Base-by-base conservation (phyloP, 1,140 invertebrate genomes). In the Cyclargus thomasi region DNA sequence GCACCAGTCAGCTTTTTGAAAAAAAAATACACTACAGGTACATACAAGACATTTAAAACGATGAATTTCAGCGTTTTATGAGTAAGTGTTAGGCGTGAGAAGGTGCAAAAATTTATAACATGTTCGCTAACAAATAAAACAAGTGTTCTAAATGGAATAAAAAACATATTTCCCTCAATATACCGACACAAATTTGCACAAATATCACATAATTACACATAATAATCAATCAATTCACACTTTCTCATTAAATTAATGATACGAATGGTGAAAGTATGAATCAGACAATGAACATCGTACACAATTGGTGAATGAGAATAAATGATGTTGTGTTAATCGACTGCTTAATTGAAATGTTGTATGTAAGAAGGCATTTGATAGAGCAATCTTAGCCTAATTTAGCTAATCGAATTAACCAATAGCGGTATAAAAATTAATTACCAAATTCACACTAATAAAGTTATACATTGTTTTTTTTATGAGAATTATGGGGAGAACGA, bases 241-340 rank as follows among this genome's bases (percentile, higher is more conserved):
- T 59, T 59, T 59, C 55, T 59, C 55, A 21, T 59, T 59, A 59
- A 20, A 59, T 59, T 59, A 59, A 59, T 59, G 55, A 59, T 20
- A 59, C 21, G 55, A 59, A 59, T 18, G 55, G 55, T 59, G 55
- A 59, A 59, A 59, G 55, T 59, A n/a, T n/a, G 53, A 29, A 47
- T 47, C 39, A 47, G 39, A 47, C 39, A 47, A 47, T 47, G 39
- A 47, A 47, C 11, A 8, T 8, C 1, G 39, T 14, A 47, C 39
- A 47, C 39, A 47, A 47, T 47, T 47, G 39, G 39, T 47, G 39
- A 47, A 47, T 16, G 39, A 47, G 14, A 8, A 47, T 47, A 14
- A 47, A 14, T 47, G 39, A 47, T 47, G 39, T 14, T 47, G 39
- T 47, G 39, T 47, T 14, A 47, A 47, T 47, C 10, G 39, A 14